A percentile compares a stretch with the other conserved stretches of the same genome.
These are phyloP conservation scores for Xiphophorus maculatus DNA, from an alignment of 2,113 vertebrate species.

Conservation along the genomic window DNA sequence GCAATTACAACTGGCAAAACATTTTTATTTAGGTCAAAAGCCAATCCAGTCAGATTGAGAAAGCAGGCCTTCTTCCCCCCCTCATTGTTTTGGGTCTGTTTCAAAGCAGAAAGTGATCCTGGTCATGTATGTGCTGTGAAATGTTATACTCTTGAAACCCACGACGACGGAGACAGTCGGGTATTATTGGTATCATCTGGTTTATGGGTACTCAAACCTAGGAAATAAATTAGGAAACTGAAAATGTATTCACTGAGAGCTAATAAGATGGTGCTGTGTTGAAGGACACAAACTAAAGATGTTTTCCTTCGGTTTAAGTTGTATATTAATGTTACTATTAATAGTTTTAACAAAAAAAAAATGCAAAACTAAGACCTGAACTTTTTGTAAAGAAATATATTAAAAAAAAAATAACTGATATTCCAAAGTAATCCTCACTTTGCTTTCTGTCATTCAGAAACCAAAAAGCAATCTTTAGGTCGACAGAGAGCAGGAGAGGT, in stretches of 20 bases:
- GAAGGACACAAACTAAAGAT: slow-evolving; percentile 83
- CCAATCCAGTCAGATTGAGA: slow-evolving; percentile 39
- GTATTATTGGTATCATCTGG: slow-evolving; percentile 50
- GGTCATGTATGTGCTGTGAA: slow-evolving; percentile 64
- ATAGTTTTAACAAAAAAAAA: slow-evolving; percentile 80
- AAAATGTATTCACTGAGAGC: slow-evolving; percentile 66
- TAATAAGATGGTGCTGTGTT: slow-evolving; percentile 78
- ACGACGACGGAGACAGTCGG: slow-evolving; percentile 57
- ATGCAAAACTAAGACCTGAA: slow-evolving; percentile 81
- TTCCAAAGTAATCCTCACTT: slow-evolving; percentile 84
- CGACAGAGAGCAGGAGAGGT: slow-evolving; percentile 78
- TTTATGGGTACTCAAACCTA: slow-evolving; percentile 51
- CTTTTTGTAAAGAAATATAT: slow-evolving; percentile 83
- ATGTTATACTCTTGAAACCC: slow-evolving; percentile 54
- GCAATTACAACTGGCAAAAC: slow-evolving; percentile 46
- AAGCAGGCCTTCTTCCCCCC: slow-evolving; percentile 26
- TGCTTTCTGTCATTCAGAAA: slow-evolving; percentile 82
- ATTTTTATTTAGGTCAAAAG: slow-evolving; percentile 64
- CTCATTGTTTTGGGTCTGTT: slow-evolving; percentile 16
- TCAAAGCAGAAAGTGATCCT: slow-evolving; percentile 59
- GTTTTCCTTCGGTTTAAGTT: slow-evolving; percentile 81
- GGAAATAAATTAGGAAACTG: slow-evolving; percentile 67
- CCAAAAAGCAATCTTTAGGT: slow-evolving; percentile 85
- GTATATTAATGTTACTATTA: slow-evolving; percentile 84
- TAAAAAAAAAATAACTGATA: slow-evolving; percentile 75